Evolutionary conservation across 2,797 vertebrate species (phyloP).

Genomic region (Oreochromis mossambicus): DNA sequence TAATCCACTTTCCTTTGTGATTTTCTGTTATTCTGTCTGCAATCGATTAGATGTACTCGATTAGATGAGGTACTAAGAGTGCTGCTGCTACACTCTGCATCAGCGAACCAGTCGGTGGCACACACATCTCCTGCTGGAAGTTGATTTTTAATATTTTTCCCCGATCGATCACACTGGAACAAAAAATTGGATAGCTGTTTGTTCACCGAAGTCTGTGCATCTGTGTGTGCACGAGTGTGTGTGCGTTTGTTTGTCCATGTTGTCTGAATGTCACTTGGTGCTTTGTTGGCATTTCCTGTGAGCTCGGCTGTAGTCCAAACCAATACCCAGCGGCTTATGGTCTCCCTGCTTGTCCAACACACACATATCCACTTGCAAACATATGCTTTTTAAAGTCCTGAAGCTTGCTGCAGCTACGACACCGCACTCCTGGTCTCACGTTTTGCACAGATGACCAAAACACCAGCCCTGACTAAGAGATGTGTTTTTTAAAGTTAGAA

Average conservation of each 20-base stretch:
- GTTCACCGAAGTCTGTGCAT: conserved; percentile 1
- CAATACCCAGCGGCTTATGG: conserved; percentile 30
- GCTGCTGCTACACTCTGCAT: neutral
- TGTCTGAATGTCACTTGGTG: conserved; percentile 32
- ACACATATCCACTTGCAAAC: neutral
- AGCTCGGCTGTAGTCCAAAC: conserved; percentile 37
- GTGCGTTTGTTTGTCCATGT: neutral
- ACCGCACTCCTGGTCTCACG: neutral
- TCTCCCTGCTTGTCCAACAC: conserved; percentile 10
- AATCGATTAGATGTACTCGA: neutral
- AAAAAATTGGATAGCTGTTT: conserved; percentile 8
- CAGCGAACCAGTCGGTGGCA: neutral
- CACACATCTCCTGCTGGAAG: neutral
- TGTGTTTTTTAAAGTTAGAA: neutral
- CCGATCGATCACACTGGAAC: neutral
- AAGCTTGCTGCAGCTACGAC: conserved; percentile 7
- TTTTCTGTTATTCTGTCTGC: neutral
- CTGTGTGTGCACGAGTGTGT: neutral
- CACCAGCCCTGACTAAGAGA: neutral
- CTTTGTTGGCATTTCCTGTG: conserved; percentile 44
- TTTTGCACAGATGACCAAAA: neutral
- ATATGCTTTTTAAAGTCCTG: neutral
- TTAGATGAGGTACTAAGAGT: neutral
- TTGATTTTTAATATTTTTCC: neutral
- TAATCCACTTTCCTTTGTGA: neutral